Percentiles rank a stretch among this genome's conserved stretches.
These are phyloP conservation scores for Calyptomena viridis DNA, from an alignment of 2,113 vertebrate genomes.

Conservation along the genomic window DNA sequence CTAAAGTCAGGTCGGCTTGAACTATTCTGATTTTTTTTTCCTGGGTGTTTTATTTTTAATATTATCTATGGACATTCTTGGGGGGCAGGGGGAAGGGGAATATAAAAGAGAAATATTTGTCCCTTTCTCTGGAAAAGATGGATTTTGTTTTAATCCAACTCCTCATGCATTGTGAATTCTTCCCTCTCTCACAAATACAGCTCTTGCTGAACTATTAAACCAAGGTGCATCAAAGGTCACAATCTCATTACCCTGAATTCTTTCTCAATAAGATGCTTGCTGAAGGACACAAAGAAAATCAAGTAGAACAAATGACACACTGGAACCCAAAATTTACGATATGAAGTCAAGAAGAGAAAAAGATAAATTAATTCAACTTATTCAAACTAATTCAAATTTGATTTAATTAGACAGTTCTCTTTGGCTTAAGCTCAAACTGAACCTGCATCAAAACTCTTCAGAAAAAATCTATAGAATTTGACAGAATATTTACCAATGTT, in stretches of 20 bases:
- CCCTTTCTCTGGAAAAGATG: neutral
- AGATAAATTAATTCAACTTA: neutral
- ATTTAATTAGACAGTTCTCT: neutral
- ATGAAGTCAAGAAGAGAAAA: neutral
- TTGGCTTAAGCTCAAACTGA: neutral
- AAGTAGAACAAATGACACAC: neutral
- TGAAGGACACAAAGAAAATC: neutral
- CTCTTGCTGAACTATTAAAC: neutral
- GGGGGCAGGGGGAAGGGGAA: rapidly evolving
- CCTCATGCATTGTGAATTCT: neutral
- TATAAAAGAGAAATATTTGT: neutral
- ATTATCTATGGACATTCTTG: neutral
- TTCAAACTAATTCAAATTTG: neutral
- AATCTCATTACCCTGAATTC: neutral
- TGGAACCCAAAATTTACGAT: neutral
- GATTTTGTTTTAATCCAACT: neutral
- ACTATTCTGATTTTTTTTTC: neutral
- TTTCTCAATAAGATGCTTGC: neutral
- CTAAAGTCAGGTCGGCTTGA: neutral
- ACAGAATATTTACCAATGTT: neutral
- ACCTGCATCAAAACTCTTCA: neutral
- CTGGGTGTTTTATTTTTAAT: neutral
- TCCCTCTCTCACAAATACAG: neutral
- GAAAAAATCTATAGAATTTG: neutral
- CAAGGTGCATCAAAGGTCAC: neutral